Evolutionary conservation across 1,140 invertebrate genomes (phyloP).

Genomic region (Ditylenchus dipsaci): DNA sequence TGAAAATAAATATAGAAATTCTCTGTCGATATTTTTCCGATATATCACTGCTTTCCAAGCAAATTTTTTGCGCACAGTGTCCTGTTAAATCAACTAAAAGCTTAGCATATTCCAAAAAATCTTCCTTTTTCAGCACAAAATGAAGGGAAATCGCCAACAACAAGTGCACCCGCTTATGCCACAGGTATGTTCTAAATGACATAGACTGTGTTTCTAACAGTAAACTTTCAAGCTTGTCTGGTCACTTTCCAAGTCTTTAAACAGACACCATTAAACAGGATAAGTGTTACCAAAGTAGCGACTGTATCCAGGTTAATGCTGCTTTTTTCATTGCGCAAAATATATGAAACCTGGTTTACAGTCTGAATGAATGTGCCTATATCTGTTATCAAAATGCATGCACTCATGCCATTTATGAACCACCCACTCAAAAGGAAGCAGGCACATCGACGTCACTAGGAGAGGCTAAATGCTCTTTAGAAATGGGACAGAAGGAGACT

Average conservation of each 20-base stretch:
- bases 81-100: too few species aligned
- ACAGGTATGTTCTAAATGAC: background rate
- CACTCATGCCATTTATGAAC: conserved; percentile 35
- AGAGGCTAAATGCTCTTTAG: conserved; percentile 26
- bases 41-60: too few species aligned
- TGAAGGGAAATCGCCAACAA: background rate
- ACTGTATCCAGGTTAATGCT: conserved; percentile 14
- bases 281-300: conserved; percentile 8
- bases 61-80: too few species aligned
- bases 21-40: too few species aligned
- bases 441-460: background rate
- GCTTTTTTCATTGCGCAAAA: background rate
- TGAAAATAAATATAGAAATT: too few species aligned
- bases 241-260: conserved; percentile 19
- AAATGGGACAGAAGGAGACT: conserved; percentile 28
- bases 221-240: conserved; percentile 14
- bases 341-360: background rate
- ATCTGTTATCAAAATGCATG: conserved; percentile 46
- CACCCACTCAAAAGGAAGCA: background rate
- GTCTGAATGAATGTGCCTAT: conserved; percentile 45
- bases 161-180: background rate
- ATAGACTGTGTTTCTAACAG: background rate
- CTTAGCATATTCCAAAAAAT: too few species aligned
- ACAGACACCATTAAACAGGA: background rate
- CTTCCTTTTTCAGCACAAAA: too few species aligned